Percentiles rank a stretch among this genome's conserved stretches.
Conservation (phyloP, 2,797 vertebrate genomes). For the Pipistrellus kuhlii region DNA sequence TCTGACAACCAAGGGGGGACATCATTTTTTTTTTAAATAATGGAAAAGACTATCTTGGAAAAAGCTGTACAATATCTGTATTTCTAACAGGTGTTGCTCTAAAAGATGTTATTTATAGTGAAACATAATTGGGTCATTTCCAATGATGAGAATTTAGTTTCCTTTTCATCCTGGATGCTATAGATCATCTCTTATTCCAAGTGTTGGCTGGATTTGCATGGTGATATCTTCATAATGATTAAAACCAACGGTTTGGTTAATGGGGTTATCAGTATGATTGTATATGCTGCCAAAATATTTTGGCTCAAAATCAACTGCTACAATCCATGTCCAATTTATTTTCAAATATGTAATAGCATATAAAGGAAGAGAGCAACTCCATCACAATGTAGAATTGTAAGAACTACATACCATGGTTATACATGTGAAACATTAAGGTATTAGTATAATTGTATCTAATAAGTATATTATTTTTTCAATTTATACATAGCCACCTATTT, state of each 20-base stretch:
- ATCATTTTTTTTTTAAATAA: constrained; percentile 52
- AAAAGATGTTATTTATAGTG: constrained; percentile 69
- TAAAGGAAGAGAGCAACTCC: not conserved
- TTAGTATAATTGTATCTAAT: not conserved
- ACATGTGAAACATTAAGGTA: not conserved
- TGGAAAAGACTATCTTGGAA: not conserved
- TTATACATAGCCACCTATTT: not conserved
- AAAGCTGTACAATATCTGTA: not conserved
- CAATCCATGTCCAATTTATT: constrained; percentile 40
- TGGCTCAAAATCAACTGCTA: constrained; percentile 56
- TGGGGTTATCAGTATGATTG: constrained; percentile 67
- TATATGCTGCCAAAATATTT: constrained; percentile 64
- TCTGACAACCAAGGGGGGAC: constrained; percentile 45
- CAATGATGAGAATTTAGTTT: constrained; percentile 66
- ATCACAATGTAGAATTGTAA: constrained; percentile 39
- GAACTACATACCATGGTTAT: not conserved
- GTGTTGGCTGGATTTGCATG: constrained; percentile 63
- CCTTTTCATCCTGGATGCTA: constrained; percentile 57
- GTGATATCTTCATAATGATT: constrained; percentile 71
- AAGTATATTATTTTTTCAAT: not conserved
- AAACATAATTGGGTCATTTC: constrained; percentile 67
- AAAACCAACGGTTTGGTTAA: constrained; percentile 71
- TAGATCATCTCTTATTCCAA: constrained; percentile 61
- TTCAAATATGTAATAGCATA: constrained; percentile 24
- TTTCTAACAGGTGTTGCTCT: constrained; percentile 55